Evolutionary conservation across 2,888 invertebrate genomes (phyloP), one percentile per base, ranked within the genome.

Genomic region (Euplagia quadripunctaria): DNA sequence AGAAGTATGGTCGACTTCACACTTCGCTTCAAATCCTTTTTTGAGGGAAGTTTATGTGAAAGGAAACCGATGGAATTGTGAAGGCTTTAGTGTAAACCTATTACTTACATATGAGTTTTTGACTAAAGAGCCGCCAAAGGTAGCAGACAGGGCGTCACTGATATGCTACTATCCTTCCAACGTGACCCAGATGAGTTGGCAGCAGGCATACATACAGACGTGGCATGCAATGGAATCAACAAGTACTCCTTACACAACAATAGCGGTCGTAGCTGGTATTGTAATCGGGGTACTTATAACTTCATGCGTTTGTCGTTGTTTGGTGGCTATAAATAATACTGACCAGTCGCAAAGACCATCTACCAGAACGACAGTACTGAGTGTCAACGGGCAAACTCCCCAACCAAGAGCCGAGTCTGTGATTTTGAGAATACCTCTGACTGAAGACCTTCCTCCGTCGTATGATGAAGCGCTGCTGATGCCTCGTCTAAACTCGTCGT

Each of bases 51-150:
- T 98, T 49, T 93, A 96, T 85, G 91, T 98, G 82, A 96, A 97
- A 61, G 97, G 98, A 82, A 98, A 98, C 93, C 97, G 97, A 2
- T 98, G 98, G 98, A 96, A 96, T 79, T 98, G 98, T 86, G 97
- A 97, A 74, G 98, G 98, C 79, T 93, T 96, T 61, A 94, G 96
- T 72, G 86, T 91, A 0, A 95, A 97, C 67, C 96, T 98, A 68
- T 91, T 96, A 61, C 90, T 96, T 0, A 96, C 97, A 65, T 97
- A 96, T 79, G 95, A 96, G 58, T 97, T 94, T 90, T 87, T 98
- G 65, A 96, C 96, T 0, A 93, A 94, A 49, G 94, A 95, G 9
- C 96, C 97, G 2, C 85, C 95, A 0, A 97, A 96, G 82, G 94
- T 96, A 3, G 86, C 83, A 16, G 94, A 94, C 63, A 88, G 78